Base-by-base conservation (phyloP, 2,888 invertebrate genomes). In the Leptinotarsa peninsularis region DNA sequence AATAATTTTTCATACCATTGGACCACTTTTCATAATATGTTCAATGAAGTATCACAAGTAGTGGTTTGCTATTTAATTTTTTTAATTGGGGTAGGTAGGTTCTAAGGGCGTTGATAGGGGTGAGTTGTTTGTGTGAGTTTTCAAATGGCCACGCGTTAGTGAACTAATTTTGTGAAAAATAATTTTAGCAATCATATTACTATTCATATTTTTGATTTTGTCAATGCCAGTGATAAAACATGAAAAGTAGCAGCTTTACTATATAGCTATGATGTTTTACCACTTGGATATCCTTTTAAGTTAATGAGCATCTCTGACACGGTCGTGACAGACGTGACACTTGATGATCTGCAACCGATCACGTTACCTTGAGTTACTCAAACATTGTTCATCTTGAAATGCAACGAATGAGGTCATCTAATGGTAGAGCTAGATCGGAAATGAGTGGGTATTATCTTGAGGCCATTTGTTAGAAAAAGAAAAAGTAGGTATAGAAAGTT, bases 391-490 rank as follows among this genome's bases (percentile, higher is more conserved):
- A 50, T 67, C 23, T 68, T 23, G 50, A 68, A 73, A 60, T 63
- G 33, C 67, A 58, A 58, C 18, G 68, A 23, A 73, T 73, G 73
- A 73, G 67, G 73, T 73, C 73, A 73, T 60, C 60, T 73, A 50
- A 73, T 73, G 60, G 67, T 72, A 72, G 66, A 63, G 17, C 7
- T 4, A 33, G 4, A 33, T 15, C 10, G 63, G 63, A 15, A 63
- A 14, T 33, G 27, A 15, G n/a, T 63, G 33, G 58, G 58, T 23
- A 58, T 58, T 3, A 58, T 58, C 58, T 58, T 58, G 58, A 58
- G 58, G 58, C 58, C 27, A 23, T 58, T 58, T 15, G 21, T 15
- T 23, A 23, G 23, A 27, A 21, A 58, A 58, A 23, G 3, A 14
- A 23, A 58, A 58, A 23, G 17, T 33, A 7, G 33, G 52, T 52